Percentiles rank a stretch among this genome's conserved stretches.
Evolutionary conservation across 2,797 vertebrate species (phyloP).

Genomic region (Cheirogaleus major): DNA sequence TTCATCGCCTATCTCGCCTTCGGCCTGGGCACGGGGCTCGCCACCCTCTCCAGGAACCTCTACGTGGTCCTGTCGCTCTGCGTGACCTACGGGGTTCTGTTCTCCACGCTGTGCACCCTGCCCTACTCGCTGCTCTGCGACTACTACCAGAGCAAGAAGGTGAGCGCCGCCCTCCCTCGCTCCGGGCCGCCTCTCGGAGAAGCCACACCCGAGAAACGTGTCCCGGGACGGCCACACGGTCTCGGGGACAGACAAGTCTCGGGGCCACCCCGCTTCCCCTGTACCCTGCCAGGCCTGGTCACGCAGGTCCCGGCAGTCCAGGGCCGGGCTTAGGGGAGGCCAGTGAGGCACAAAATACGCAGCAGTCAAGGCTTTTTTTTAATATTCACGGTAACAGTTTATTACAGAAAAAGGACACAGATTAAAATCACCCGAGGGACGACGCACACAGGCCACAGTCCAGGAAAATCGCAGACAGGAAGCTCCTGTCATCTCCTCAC

Average conservation of each 20-base stretch:
- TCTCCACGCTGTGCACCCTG: conserved; percentile 98
- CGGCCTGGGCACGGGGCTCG: conserved; percentile 95
- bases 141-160: conserved; percentile 98
- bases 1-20: conserved; percentile 98
- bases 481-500: too few relatives aligned
- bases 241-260: too few relatives aligned
- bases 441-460: too few relatives aligned
- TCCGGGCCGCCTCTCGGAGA: neutral
- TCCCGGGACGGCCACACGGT: fast-evolving
- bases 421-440: too few relatives aligned
- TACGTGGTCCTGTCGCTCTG: conserved; percentile 97
- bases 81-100: conserved; percentile 95
- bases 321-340: neutral
- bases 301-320: neutral
- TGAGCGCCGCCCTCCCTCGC: conserved; percentile 66
- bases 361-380: too few relatives aligned
- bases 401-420: too few relatives aligned
- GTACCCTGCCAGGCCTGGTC: neutral
- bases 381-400: too few relatives aligned
- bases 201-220: neutral
- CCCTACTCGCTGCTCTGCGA: conserved; percentile 99
- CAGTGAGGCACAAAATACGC: neutral
- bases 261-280: neutral
- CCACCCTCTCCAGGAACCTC: conserved; percentile 95
- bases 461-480: too few relatives aligned